A percentile compares a stretch with the other conserved stretches of the same genome.
Evolutionary conservation across 2,113 vertebrate genomes (phyloP).

Genomic region (Rhynchopsitta pachyrhyncha): DNA sequence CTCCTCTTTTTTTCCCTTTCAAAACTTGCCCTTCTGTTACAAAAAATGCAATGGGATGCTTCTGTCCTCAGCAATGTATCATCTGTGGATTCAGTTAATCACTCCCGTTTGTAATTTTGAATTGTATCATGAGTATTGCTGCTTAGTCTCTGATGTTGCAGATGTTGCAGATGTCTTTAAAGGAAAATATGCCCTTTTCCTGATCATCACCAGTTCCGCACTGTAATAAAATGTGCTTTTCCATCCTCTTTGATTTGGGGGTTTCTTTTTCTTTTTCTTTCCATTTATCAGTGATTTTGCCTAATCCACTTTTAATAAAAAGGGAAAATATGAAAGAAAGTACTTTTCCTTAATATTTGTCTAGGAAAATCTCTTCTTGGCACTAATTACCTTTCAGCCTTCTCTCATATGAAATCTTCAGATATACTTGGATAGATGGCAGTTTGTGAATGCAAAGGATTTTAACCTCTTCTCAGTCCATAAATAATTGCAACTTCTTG

Average conservation of each 20-base stretch:
- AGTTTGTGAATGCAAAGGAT: background rate
- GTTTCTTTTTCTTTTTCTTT: background rate
- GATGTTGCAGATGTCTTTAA: conserved; percentile 13
- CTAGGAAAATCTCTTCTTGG: conserved; percentile 5
- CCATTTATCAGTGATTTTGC: background rate
- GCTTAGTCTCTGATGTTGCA: background rate
- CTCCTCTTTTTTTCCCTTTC: background rate
- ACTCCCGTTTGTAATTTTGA: background rate
- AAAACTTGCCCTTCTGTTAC: background rate
- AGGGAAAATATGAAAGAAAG: background rate
- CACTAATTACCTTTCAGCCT: background rate
- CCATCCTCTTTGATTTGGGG: background rate
- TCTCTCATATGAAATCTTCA: background rate
- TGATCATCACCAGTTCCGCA: background rate
- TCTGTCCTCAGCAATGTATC: background rate
- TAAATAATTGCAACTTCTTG: background rate
- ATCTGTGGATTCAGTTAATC: background rate
- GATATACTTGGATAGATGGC: background rate
- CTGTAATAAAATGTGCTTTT: background rate
- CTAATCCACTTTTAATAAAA: conserved; percentile 27
- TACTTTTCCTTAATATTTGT: background rate
- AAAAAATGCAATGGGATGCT: background rate
- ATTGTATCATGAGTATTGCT: background rate
- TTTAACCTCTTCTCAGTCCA: background rate
- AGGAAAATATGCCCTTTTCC: background rate